These are phyloP conservation scores for Coenonympha glycerion DNA, from an alignment of 2,888 invertebrate genomes.

Conservation along the genomic window DNA sequence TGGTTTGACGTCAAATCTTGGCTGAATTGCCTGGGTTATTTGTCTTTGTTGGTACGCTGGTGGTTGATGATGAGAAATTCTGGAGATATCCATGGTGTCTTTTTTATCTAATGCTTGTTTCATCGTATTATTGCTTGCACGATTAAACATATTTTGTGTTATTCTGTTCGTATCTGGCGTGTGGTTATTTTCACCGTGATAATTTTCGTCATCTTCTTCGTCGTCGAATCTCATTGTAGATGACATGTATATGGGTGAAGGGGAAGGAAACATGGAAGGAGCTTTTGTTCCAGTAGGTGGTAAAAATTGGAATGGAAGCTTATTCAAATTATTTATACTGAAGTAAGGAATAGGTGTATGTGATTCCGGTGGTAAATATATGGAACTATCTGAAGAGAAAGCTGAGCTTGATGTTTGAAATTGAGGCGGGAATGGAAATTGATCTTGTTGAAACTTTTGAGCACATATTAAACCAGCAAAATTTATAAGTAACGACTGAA, in stretches of 20 bases:
- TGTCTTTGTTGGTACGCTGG: slow-evolving; percentile 38
- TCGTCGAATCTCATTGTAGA: slow-evolving; percentile 38
- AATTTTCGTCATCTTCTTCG: slow-evolving; percentile 46
- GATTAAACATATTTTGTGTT: slow-evolving; percentile 35
- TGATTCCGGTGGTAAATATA: slow-evolving; percentile 60
- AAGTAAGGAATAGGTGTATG: slow-evolving; percentile 56
- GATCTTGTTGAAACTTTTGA: slow-evolving; percentile 47
- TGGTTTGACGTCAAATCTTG: slow-evolving; percentile 27
- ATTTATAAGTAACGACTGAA: slow-evolving; percentile 44
- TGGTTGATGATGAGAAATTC: slow-evolving; percentile 41
- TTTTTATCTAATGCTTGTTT: slow-evolving; percentile 35
- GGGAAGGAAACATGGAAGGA: slow-evolving; percentile 47
- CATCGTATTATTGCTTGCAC: slow-evolving; percentile 34
- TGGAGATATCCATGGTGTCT: slow-evolving; percentile 42
- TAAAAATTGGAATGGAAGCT: slow-evolving; percentile 53
- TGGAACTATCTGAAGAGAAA: slow-evolving; percentile 53
- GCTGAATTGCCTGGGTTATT: not conserved
- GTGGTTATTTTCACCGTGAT: slow-evolving; percentile 38
- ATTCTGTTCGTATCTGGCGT: slow-evolving; percentile 28
- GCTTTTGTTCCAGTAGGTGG: slow-evolving; percentile 56
- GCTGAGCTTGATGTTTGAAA: slow-evolving; percentile 47
- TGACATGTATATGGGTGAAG: slow-evolving; percentile 48
- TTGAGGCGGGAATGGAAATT: slow-evolving; percentile 54
- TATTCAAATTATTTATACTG: slow-evolving; percentile 51
- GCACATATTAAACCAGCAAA: slow-evolving; percentile 39